phyloP scores from a whole-genome alignment of 2,797 vertebrate genomes.

The Champsocephalus gunnari region DNA sequence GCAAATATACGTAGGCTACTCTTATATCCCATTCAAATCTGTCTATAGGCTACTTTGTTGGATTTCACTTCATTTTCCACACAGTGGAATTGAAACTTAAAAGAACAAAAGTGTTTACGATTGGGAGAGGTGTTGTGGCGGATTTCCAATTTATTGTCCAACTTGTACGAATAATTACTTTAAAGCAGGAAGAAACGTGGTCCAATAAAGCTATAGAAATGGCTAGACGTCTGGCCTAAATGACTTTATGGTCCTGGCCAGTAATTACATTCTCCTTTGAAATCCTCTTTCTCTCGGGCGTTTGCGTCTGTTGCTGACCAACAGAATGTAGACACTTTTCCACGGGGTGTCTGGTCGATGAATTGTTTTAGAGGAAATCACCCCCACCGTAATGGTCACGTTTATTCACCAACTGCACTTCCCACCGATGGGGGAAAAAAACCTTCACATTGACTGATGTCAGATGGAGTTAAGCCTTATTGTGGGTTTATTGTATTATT shows the following conservation, averaged over 20 bases:
- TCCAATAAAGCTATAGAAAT: conserved; percentile 97
- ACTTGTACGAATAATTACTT: conserved; percentile 91
- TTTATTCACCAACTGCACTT: conserved; percentile 82
- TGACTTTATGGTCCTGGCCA: conserved; percentile 92
- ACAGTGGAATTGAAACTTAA: conserved; percentile 22
- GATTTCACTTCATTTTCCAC: not conserved
- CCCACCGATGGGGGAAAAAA: conserved; percentile 59
- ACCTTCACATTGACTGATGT: conserved; percentile 72
- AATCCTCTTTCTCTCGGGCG: conserved; percentile 89
- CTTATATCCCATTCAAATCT: not conserved
- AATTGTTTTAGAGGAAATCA: conserved; percentile 86
- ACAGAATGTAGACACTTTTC: conserved; percentile 89
- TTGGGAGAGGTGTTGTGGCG: conserved; percentile 87
- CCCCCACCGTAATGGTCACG: conserved; percentile 82
- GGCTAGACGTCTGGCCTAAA: conserved; percentile 99
- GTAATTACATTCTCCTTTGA: conserved; percentile 93
- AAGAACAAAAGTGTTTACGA: conserved; percentile 70
- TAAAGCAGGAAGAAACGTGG: conserved; percentile 96
- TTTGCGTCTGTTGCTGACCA: conserved; percentile 91
- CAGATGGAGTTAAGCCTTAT: not conserved
- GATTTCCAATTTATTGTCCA: conserved; percentile 88
- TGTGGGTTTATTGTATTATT: not conserved
- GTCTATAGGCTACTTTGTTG: too few species aligned
- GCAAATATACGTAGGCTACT: not conserved
- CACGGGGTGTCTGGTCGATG: conserved; percentile 91